A percentile compares a stretch with the other conserved stretches of the same genome.
These are phyloP conservation scores for Coluber constrictor DNA, from an alignment of 2,797 vertebrate species.

Conservation along the genomic window DNA sequence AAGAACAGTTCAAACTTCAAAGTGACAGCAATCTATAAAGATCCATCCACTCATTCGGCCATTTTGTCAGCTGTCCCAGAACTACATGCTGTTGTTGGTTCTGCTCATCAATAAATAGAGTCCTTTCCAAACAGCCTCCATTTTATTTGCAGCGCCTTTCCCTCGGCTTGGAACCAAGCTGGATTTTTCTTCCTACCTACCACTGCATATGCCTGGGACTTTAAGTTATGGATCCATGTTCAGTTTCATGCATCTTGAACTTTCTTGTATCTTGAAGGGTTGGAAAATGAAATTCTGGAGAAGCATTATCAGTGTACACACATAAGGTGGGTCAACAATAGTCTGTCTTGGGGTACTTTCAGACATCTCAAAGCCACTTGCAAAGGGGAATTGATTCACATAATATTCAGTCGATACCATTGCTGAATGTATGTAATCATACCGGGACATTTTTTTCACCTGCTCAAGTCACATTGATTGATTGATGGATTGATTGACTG, in stretches of 20 bases:
- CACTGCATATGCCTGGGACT: not conserved
- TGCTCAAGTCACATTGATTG: not conserved
- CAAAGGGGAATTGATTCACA: not conserved
- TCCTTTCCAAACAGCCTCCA: too few relatives aligned
- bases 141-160: too few relatives aligned
- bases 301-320: too few relatives aligned
- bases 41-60: too few relatives aligned
- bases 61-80: too few relatives aligned
- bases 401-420: not conserved
- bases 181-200: too few relatives aligned
- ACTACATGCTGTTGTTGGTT: too few relatives aligned
- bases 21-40: too few relatives aligned
- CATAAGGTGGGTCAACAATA: not conserved
- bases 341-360: not conserved
- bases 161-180: too few relatives aligned
- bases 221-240: not conserved
- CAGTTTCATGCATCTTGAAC: not conserved
- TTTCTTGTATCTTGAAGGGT: not conserved
- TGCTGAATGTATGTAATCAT: not conserved
- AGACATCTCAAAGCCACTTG: not conserved
- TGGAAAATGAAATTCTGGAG: not conserved
- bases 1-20: too few relatives aligned
- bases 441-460: not conserved
- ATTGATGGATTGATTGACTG: not conserved
- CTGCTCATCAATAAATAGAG: too few relatives aligned